Base-by-base conservation (phyloP, 1,140 invertebrate genomes). In the Hycleus phaleratus region DNA sequence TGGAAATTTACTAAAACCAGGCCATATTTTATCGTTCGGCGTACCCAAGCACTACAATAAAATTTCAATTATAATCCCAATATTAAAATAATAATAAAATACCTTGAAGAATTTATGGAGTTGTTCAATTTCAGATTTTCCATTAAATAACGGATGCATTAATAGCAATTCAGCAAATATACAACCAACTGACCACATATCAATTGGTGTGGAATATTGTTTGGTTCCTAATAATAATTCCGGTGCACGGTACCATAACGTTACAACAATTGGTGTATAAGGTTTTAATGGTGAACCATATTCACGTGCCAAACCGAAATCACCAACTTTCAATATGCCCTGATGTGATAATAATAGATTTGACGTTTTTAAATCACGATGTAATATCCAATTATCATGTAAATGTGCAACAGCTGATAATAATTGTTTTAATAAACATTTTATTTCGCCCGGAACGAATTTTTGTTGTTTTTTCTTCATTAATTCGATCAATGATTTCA, bases 311-410 rank as follows among this genome's bases (percentile, higher is more conserved):
- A 99, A 77, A 47, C 97, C 97, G 80, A 99, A 99, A 78, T 99
- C 97, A 25, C 95, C 96, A 38, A 97, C 92, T 81, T 86, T 86
- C 5, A 92, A 73, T 58, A 91, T 83, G 3, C 94, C 87, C 67
- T 93, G 84, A 75, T 99, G 96, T 65, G 92, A 97, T 4, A 99
- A 77, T 6, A 99, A 75, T n/a, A 99, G 78, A 80, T 99, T 99
- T 1, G 96, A 99, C 2, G 97, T 96, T 78, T 99, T 99, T 11
- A 99, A 80, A 80, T 99, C 97, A 26, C 96, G 77, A 75, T 99
- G 97, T 8, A 99, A 79, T 60, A 99, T 99, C 97, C 97, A 99
- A 73, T 98, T 98, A 70, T 99, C 94, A 71, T 99, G 97, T 25
- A 99, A 81, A 81, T 99, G 95, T 24, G 87, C 85, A 3, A 86